Base-by-base conservation (phyloP, 35 echinoderm and acorn worm species). In the Strongylocentrotus purpuratus region DNA sequence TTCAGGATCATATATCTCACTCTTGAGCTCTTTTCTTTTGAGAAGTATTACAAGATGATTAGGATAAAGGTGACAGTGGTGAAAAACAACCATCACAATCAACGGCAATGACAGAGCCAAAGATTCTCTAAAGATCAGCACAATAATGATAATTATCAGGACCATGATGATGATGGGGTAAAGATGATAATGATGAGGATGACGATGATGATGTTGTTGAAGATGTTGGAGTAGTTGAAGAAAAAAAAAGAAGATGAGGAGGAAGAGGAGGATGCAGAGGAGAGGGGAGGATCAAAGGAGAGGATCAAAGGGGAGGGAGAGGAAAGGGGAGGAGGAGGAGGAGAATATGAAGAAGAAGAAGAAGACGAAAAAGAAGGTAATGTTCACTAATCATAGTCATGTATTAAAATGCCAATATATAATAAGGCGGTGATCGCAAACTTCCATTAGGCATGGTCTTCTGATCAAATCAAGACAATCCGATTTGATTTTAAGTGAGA, bases 181-280 rank as follows among this genome's bases (percentile, higher is more conserved):
- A 88, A 32, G 86, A 32, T 88, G 86, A 88, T 32, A n/a, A 33
- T 88, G 86, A 88, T 88, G 31, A 46, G 12, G 45, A 88, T 88
- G 86, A 88, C 31, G 31, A 5, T 9, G 86, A 20, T 88, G 86
- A 32, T 88, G 45, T 0, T 88, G 31, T 1, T 88, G 86, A 88
- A 0, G 45, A 33, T 88, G 86, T 15, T 35, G 86, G 4, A 18
- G 45, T 32, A 0, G 11, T 32, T 35, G 25, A 33, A 9, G 45
- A 65, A 15, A 14, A 65, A 20, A 0, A 33, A 33, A 32, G 86
- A 88, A 13, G 86, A 33, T 88, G 86, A 46, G 31, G 31, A 32
- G 0, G 11, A 88, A 32, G 31, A 33, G 31, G 86, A 88, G 31
- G 4, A 88, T 88, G 86, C 6, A 12, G 86, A 4, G 6, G 45